Conservation (phyloP, 1,140 invertebrate species). For the Chelonus insularis region DNA sequence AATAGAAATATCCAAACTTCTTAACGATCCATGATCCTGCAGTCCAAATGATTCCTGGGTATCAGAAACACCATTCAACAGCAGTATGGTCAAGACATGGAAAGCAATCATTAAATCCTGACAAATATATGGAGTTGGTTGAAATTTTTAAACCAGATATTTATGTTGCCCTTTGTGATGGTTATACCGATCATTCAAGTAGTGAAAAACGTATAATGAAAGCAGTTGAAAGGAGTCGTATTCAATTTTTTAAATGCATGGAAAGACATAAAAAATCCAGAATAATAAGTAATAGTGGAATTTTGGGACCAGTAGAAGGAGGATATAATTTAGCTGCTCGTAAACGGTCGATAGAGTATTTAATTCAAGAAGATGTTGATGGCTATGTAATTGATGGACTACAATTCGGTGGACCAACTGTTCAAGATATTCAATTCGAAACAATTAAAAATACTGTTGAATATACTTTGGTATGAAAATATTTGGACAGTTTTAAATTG, state of each 20-base stretch:
- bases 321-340: conserved; percentile 68
- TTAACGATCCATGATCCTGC: conserved; percentile 70
- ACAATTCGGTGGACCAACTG: conserved; percentile 68
- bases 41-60: conserved; percentile 64
- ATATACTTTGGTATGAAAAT: conserved; percentile 63
- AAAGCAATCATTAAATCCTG: conserved; percentile 65
- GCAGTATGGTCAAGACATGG: conserved; percentile 76
- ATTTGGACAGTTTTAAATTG: too few relatives aligned
- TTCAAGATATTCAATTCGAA: conserved; percentile 63
- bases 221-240: conserved; percentile 64
- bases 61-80: conserved; percentile 68
- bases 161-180: conserved; percentile 78
- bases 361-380: conserved; percentile 62
- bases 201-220: conserved; percentile 71
- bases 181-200: conserved; percentile 72
- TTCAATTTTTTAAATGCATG: conserved; percentile 66
- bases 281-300: conserved; percentile 50
- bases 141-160: conserved; percentile 78
- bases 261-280: conserved; percentile 62
- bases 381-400: conserved; percentile 83
- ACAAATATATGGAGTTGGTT: conserved; percentile 75
- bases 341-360: conserved; percentile 64
- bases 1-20: conserved; percentile 64
- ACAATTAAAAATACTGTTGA: conserved; percentile 66
- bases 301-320: conserved; percentile 76